A percentile compares a stretch with the other conserved stretches of the same genome.
Conservation (phyloP, 2,797 vertebrate genomes). For the Spheniscus humboldti region DNA sequence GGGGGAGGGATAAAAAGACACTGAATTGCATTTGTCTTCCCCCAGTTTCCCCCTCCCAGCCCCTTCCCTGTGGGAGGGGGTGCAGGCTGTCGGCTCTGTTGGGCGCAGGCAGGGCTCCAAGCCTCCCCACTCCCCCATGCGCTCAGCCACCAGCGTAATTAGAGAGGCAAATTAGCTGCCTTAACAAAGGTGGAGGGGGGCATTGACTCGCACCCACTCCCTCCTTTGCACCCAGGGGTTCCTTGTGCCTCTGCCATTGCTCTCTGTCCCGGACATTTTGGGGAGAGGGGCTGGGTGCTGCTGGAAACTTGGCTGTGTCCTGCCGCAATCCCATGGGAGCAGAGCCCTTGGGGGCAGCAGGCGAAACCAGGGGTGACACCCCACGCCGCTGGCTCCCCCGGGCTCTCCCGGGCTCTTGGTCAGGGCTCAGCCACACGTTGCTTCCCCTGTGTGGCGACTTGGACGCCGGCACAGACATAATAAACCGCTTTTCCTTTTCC, state of each 20-base stretch:
- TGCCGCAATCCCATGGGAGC: not conserved
- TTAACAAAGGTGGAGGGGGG: not conserved
- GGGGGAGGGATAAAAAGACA: not conserved
- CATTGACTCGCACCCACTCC: accelerated
- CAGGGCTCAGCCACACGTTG: not conserved
- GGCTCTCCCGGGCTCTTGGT: not conserved
- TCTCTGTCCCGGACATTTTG: not conserved
- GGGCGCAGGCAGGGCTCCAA: accelerated
- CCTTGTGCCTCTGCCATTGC: not conserved
- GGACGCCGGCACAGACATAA: not conserved
- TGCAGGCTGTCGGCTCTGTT: accelerated
- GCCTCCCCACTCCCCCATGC: not conserved
- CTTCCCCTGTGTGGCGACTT: not conserved
- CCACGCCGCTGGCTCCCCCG: accelerated
- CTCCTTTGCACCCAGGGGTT: not conserved
- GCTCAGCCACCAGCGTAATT: not conserved
- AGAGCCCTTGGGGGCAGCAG: not conserved
- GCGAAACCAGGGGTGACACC: not conserved
- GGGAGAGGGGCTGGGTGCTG: not conserved
- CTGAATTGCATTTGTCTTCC: not conserved
- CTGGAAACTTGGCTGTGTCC: not conserved
- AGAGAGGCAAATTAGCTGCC: not conserved
- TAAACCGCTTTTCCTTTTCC: conserved; percentile 38
- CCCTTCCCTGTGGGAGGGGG: not conserved
- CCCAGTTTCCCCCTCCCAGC: not conserved